phyloP scores from a whole-genome alignment of 1,140 invertebrate species.

The Periplaneta americana region DNA sequence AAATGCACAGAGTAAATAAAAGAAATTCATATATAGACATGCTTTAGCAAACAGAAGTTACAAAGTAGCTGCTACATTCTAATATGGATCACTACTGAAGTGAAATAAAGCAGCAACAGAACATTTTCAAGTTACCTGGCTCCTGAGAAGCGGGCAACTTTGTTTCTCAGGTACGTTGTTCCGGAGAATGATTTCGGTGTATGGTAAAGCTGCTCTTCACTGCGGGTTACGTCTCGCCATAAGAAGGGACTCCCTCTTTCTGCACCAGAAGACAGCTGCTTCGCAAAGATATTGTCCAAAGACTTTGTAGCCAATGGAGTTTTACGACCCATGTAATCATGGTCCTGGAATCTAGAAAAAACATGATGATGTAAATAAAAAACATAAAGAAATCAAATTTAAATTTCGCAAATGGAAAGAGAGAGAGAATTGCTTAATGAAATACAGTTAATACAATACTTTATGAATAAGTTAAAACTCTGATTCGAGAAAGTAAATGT shows the following conservation, averaged over 20 bases:
- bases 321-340: neutral
- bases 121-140: neutral
- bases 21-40: too few relatives aligned
- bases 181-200: neutral
- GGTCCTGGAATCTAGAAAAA: neutral
- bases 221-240: constrained; percentile 9
- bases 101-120: neutral
- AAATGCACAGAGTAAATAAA: too few relatives aligned
- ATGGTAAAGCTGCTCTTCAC: constrained; percentile 9
- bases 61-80: too few relatives aligned
- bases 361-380: neutral
- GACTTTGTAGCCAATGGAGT: constrained; percentile 6
- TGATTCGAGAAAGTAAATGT: too few relatives aligned
- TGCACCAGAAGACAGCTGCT: neutral
- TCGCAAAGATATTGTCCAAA: constrained; percentile 14
- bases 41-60: too few relatives aligned
- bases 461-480: too few relatives aligned
- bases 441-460: too few relatives aligned
- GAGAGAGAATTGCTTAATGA: too few relatives aligned
- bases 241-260: neutral
- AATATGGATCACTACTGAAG: too few relatives aligned
- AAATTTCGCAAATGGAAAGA: too few relatives aligned
- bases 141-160: neutral
- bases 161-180: neutral
- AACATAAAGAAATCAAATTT: too few relatives aligned